These are phyloP conservation scores for Fringilla coelebs DNA, from an alignment of 2,797 vertebrate genomes.

Conservation along the genomic window DNA sequence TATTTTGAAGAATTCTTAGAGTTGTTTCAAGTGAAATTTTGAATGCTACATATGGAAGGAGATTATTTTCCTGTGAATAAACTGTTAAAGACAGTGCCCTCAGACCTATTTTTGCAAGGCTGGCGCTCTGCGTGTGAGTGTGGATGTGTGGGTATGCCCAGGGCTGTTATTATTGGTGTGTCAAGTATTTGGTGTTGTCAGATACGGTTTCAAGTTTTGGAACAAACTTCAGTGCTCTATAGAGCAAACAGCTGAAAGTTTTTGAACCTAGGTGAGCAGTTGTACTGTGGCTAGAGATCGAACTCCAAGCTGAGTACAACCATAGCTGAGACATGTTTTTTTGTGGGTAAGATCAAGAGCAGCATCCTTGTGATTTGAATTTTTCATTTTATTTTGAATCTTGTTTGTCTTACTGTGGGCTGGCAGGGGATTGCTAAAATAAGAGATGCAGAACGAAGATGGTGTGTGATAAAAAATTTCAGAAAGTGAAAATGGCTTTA, in stretches of 20 bases:
- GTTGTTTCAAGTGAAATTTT: conserved; percentile 2
- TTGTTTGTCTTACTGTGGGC: not conserved
- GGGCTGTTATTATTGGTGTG: not conserved
- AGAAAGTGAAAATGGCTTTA: not conserved
- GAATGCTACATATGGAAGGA: conserved; percentile 4
- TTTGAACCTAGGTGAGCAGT: not conserved
- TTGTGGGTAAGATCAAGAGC: not conserved
- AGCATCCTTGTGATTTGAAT: not conserved
- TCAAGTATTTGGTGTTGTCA: not conserved
- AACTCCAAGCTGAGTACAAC: not conserved
- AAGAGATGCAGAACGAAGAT: not conserved
- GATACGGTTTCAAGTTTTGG: rapidly evolving
- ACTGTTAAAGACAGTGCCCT: not conserved
- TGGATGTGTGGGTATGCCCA: not conserved
- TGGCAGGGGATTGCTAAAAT: not conserved
- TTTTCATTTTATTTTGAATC: not conserved
- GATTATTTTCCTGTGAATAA: conserved; percentile 58
- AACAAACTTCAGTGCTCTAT: not conserved
- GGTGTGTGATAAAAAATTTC: rapidly evolving
- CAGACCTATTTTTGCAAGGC: not conserved
- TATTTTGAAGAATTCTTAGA: not conserved
- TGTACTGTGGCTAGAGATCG: not conserved
- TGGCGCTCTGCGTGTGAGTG: not conserved
- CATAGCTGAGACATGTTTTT: not conserved
- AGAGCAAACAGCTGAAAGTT: not conserved